A percentile compares a stretch with the other conserved stretches of the same genome.
Conservation (phyloP, 2,888 invertebrate species). For the Nematopogon swammerdamellus region DNA sequence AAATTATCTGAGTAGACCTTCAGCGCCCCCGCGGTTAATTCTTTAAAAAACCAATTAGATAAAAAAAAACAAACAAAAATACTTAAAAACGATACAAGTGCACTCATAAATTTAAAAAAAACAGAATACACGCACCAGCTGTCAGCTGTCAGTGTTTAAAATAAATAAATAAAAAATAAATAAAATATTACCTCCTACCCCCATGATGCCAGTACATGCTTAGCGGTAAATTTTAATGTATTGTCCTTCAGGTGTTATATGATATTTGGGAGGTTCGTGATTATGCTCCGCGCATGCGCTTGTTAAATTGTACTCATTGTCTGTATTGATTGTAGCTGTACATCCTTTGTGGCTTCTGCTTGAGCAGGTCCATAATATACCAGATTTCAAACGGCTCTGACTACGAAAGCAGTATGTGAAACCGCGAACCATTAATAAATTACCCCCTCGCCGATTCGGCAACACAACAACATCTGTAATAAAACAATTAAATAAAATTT, state of each 20-base stretch:
- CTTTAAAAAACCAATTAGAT: no score
- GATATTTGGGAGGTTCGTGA: neutral
- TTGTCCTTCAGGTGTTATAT: neutral
- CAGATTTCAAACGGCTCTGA: slow-evolving; percentile 2
- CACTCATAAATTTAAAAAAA: no score
- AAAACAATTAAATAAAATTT: no score
- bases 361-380: slow-evolving; percentile 10
- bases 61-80: no score
- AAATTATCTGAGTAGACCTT: no score
- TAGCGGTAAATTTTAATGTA: neutral
- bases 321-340: neutral
- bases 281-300: neutral
- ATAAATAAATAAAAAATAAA: no score
- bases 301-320: neutral
- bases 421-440: slow-evolving; percentile 12
- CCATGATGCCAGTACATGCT: no score
- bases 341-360: slow-evolving; percentile 3
- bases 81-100: no score
- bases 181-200: no score
- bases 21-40: no score
- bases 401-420: slow-evolving; percentile 10
- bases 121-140: no score
- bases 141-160: no score
- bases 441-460: slow-evolving; percentile 6
- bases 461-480: neutral